These are phyloP conservation scores for Sebastes vulpes DNA, from an alignment of 2,797 vertebrate species.

Conservation along the genomic window DNA sequence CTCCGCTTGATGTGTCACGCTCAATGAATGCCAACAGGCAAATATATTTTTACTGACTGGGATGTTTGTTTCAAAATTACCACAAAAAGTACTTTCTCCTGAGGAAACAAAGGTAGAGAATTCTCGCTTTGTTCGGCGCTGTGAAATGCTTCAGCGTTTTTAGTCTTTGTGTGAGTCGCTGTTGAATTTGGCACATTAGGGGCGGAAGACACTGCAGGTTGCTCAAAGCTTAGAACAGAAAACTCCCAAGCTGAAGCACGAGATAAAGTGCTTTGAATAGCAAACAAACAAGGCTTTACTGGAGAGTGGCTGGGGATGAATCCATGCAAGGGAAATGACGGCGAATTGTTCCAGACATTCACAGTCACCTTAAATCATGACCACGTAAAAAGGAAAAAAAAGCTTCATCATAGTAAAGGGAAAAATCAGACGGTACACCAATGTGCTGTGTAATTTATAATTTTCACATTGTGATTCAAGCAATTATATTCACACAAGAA, in stretches of 20 bases:
- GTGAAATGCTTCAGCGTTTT: constrained; percentile 6
- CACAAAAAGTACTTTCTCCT: constrained; percentile 35
- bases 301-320: constrained; percentile 43
- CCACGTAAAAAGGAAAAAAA: constrained; percentile 15
- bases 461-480: not conserved
- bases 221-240: constrained; percentile 43
- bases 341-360: constrained; percentile 39
- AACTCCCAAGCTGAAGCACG: constrained; percentile 50
- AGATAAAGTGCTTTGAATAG: constrained; percentile 66
- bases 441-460: not conserved
- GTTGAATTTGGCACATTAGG: constrained; percentile 57
- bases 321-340: constrained; percentile 32
- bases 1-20: constrained; percentile 54
- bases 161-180: not conserved
- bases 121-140: constrained; percentile 2
- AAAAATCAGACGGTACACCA: not conserved
- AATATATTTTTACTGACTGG: constrained; percentile 46
- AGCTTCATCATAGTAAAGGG: not conserved
- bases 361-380: constrained; percentile 36
- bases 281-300: constrained; percentile 56
- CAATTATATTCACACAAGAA: not conserved
- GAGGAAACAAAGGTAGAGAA: constrained; percentile 50
- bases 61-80: constrained; percentile 56
- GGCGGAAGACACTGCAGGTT: constrained; percentile 34
- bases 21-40: constrained; percentile 50